These are phyloP conservation scores for Empidonax traillii DNA, from an alignment of 2,113 vertebrate genomes.

Conservation along the genomic window DNA sequence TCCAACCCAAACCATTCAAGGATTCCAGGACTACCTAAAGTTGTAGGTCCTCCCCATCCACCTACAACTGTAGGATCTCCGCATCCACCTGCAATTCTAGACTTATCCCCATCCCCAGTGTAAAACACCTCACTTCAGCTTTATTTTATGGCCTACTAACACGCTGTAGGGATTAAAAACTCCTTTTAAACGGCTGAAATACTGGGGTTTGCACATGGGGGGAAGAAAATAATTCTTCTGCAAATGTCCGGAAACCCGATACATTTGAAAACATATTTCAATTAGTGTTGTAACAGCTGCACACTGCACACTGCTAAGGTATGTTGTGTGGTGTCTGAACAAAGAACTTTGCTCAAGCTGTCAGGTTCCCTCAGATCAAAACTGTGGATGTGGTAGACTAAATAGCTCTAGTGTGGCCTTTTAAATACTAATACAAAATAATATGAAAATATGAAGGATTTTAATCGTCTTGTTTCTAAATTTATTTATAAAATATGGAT, in stretches of 20 bases:
- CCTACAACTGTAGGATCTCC: background rate
- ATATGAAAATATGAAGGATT: background rate
- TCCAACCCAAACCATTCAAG: background rate
- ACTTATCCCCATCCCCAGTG: background rate
- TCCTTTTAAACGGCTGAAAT: background rate
- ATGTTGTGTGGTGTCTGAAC: constrained; percentile 40
- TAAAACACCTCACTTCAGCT: background rate
- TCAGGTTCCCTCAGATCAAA: constrained; percentile 45
- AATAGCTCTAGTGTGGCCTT: constrained; percentile 9
- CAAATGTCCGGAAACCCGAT: constrained; percentile 7
- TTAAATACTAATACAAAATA: background rate
- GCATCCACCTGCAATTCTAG: background rate
- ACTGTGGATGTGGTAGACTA: background rate
- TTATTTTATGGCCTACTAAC: constrained; percentile 15
- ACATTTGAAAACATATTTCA: constrained; percentile 63
- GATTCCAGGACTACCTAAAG: background rate
- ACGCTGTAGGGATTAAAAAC: background rate
- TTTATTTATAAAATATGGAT: constrained; percentile 29
- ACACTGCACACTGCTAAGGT: background rate
- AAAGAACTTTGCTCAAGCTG: constrained; percentile 62
- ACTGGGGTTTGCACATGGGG: background rate
- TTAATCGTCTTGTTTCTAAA: background rate
- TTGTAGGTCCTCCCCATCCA: background rate
- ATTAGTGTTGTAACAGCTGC: constrained; percentile 66
- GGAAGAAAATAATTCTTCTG: background rate